Base-by-base conservation (phyloP, 2,888 invertebrate genomes). In the Noctua fimbriata region DNA sequence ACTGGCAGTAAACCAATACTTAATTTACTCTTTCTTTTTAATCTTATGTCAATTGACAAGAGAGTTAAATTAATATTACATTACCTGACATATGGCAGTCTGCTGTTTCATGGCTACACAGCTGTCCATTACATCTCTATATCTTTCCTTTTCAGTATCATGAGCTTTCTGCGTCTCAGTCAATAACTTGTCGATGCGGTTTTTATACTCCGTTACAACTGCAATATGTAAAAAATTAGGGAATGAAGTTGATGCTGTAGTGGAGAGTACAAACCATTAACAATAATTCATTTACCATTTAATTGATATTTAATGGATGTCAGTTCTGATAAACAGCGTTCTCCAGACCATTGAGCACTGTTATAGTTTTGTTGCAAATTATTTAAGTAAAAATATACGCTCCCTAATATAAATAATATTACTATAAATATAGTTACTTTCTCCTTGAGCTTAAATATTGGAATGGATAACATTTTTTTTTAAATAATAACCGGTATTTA, bases 161-260 rank as follows among this genome's bases (percentile, higher is more conserved):
- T 94, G 93, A 18, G 92, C 90, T 84, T 93, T 93, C 79, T 95
- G 95, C 2, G 93, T 93, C 65, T 96, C 95, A 1, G 93, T 94
- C 58, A 96, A 81, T n/a, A 95, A 89, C 86, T 93, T 95, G 63
- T 96, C 96, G 70, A 96, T 93, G 16, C 92, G 91, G 79, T 95
- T 93, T 86, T 96, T 96, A 80, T 96, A 96, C 83, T 95, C 95
- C 0, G 96, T 95, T 18, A 96, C 95, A 83, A 94, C 96, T 96
- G 87, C 36, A 95, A 94, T 74, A 70, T 55, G 18, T 0, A 36
- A 60, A 71, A 9, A 0, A 44, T 14, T 63, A 21, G 16, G 0
- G 4, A 44, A 41, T 49, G 44, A 58, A 16, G 6, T 36, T 1
- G 36, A 7, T 44, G 21, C 5, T 58, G 5, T 49, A 55, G 2